These are phyloP conservation scores for Eulemur albifrons DNA, from an alignment of 2,797 vertebrate genomes.

Conservation along the genomic window DNA sequence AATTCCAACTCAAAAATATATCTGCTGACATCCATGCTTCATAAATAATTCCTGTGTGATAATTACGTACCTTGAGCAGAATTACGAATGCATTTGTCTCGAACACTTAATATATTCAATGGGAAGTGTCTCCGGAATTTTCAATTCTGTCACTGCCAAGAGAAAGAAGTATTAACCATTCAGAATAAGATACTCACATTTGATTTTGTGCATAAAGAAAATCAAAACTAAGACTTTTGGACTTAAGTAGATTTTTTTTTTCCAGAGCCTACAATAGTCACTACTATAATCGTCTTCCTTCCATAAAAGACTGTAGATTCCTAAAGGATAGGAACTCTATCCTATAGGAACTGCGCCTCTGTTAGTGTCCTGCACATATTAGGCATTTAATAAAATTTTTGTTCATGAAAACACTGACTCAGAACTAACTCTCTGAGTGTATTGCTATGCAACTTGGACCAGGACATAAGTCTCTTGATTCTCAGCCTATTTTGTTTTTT, in stretches of 20 bases:
- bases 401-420: background rate
- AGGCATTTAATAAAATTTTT: background rate
- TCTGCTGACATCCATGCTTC: conserved; percentile 38
- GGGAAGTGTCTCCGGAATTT: conserved; percentile 31
- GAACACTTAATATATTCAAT: conserved; percentile 19
- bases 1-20: conserved; percentile 50
- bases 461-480: background rate
- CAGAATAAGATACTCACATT: background rate
- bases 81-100: background rate
- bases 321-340: background rate
- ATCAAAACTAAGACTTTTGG: conserved; percentile 16
- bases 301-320: background rate
- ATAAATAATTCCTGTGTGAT: conserved; percentile 26
- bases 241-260: background rate
- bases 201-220: conserved; percentile 23
- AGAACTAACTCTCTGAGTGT: background rate
- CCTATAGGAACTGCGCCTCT: background rate
- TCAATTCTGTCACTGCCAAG: background rate
- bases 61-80: conserved; percentile 33
- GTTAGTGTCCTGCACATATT: background rate
- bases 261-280: background rate
- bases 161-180: conserved; percentile 36
- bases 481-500: background rate
- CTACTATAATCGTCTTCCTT: accelerated
- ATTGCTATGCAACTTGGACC: background rate